Conservation (phyloP, 2,113 vertebrate genomes). For the Bombycilla garrulus region DNA sequence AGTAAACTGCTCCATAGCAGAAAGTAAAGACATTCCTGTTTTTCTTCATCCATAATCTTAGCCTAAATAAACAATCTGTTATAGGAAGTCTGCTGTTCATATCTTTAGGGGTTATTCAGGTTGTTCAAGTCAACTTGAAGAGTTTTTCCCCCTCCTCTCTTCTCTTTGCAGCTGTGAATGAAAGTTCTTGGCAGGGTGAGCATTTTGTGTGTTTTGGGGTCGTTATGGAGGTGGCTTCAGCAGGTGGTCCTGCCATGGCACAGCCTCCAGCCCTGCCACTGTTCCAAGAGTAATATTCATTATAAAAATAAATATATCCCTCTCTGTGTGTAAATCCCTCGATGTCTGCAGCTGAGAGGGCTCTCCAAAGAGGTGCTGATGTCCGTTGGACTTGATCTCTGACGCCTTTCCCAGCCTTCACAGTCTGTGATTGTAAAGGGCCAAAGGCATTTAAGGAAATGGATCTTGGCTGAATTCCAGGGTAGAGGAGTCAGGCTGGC, state of each 20-base stretch:
- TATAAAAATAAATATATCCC: accelerated
- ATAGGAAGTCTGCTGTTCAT: neutral
- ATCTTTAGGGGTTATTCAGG: accelerated
- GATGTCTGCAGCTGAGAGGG: neutral
- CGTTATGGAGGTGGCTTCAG: neutral
- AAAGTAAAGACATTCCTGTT: neutral
- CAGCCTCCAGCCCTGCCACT: neutral
- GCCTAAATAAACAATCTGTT: neutral
- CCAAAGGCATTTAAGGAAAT: neutral
- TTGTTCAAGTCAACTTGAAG: neutral
- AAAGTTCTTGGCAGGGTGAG: neutral
- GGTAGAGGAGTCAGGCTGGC: neutral
- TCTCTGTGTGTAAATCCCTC: no score
- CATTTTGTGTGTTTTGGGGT: neutral
- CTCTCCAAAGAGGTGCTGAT: neutral
- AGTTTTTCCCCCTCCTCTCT: neutral
- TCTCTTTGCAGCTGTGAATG: neutral
- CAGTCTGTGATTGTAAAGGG: neutral
- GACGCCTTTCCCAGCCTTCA: neutral
- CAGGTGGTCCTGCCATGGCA: accelerated
- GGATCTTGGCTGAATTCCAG: neutral
- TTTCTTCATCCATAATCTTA: neutral
- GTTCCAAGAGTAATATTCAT: neutral
- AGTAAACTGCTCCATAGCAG: neutral
- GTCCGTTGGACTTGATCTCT: neutral